A percentile compares a stretch with the other conserved stretches of the same genome.
phyloP scores from a whole-genome alignment of 2,797 vertebrate genomes.

The Bovichtus variegatus region DNA sequence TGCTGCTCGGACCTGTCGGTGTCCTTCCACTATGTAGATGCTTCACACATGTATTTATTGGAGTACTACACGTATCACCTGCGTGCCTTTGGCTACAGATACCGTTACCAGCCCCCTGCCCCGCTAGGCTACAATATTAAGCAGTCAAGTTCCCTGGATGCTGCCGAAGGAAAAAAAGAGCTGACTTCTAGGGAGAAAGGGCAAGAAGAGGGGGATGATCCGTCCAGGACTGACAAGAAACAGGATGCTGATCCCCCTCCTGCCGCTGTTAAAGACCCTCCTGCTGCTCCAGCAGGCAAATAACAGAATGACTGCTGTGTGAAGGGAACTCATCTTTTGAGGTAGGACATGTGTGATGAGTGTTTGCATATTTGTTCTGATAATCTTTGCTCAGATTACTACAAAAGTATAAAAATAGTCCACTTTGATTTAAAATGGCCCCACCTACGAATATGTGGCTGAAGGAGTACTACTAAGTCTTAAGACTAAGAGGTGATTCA shows the following conservation, averaged over 20 bases:
- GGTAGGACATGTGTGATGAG: background rate
- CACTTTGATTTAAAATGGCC: slow-evolving; percentile 13
- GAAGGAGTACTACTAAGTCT: slow-evolving; percentile 7
- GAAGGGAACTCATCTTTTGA: slow-evolving; percentile 6
- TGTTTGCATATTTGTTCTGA: slow-evolving; percentile 20
- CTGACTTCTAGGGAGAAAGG: slow-evolving; percentile 28
- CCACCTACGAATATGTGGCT: background rate
- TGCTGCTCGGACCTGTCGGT: slow-evolving; percentile 87
- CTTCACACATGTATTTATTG: slow-evolving; percentile 80
- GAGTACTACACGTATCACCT: slow-evolving; percentile 88
- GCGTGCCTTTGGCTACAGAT: slow-evolving; percentile 84
- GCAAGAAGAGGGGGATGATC: slow-evolving; percentile 6
- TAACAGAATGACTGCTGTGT: slow-evolving; percentile 19
- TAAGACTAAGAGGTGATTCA: background rate
- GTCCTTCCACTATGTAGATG: slow-evolving; percentile 87
- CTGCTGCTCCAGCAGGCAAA: slow-evolving; percentile 37
- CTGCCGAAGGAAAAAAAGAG: slow-evolving; percentile 22
- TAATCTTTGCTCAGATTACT: slow-evolving; percentile 35
- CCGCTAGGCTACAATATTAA: slow-evolving; percentile 37
- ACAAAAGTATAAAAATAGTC: slow-evolving; percentile 9
- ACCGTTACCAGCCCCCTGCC: slow-evolving; percentile 81
- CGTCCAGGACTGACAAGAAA: slow-evolving; percentile 26
- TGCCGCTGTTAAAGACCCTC: slow-evolving; percentile 41
- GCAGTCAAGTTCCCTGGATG: background rate
- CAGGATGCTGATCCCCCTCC: slow-evolving; percentile 34